These are phyloP conservation scores for Alfaro cultratus DNA, from an alignment of 2,797 vertebrate genomes.

Conservation along the genomic window DNA sequence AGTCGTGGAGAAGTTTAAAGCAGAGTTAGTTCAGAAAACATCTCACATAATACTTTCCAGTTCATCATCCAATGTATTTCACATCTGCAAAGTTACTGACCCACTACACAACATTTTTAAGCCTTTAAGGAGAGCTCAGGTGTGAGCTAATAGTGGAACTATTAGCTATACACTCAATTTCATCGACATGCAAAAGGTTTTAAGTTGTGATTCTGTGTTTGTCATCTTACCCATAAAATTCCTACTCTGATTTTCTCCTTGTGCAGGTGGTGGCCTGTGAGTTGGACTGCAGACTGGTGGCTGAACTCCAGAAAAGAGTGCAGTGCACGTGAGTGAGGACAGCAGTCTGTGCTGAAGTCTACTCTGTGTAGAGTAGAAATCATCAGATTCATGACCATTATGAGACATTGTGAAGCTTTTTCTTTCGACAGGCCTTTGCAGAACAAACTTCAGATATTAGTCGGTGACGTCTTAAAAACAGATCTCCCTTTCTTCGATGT, in stretches of 20 bases:
- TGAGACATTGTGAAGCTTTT: neutral
- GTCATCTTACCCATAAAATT: neutral
- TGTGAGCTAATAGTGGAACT: neutral
- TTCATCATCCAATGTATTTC: neutral
- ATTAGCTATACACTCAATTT: neutral
- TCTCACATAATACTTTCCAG: neutral
- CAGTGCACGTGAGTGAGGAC: conserved; percentile 92
- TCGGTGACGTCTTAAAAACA: conserved; percentile 94
- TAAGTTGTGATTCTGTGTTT: neutral
- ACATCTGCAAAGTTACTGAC: neutral
- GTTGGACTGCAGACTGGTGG: conserved; percentile 93
- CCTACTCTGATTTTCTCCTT: neutral
- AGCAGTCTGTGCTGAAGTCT: neutral
- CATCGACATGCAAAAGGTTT: neutral
- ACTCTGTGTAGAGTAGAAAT: neutral
- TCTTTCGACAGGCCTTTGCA: conserved; percentile 85
- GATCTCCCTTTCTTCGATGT: conserved; percentile 95
- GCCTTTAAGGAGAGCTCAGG: neutral
- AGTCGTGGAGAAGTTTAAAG: neutral
- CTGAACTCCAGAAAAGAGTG: conserved; percentile 98
- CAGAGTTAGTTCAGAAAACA: neutral
- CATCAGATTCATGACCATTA: no score
- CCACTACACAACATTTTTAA: neutral
- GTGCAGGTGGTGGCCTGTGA: conserved; percentile 96
- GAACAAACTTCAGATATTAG: conserved; percentile 92